Evolutionary conservation across 2,797 vertebrate genomes (phyloP), one percentile per base, ranked within the genome.

Genomic region (Neosilurus mollespiculum): DNA sequence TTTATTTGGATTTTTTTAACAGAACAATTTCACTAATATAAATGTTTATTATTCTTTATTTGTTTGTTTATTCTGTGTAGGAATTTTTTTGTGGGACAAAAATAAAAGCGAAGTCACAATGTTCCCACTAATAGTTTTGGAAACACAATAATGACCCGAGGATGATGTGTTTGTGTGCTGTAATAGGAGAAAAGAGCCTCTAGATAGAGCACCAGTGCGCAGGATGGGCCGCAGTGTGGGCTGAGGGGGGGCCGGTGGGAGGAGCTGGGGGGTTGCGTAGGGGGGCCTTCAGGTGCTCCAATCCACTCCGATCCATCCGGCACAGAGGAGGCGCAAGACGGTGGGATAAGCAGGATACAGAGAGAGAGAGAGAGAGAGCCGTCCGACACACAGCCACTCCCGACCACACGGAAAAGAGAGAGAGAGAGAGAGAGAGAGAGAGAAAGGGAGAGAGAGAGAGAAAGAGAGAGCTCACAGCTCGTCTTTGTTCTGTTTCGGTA

Each of bases 281-380:
- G 20, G 67, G 66, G 78, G 56, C 81, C 69, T 88, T 83, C 88
- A 88, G 87, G 88, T 89, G 87, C 80, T 82, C 65, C 78, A 85
- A 59, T 82, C 81, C 83, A 67, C 81, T 62, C 82, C 61, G 83
- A 84, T 56, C 66, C 20, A 84, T 56, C 66, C 20, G 54, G 64
- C 69, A 78, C 70, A 64, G 59, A 59, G 70, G 53, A 62, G 56
- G 54, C 64, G 80, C 71, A 82, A 77, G 81, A 78, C 30, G 37
- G 80, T 20, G 78, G 37, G 51, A 69, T 56, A 59, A 77, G 64
- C 67, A 16, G 82, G 62, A 66, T 22, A 34, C 54, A 65, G 72
- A n/a, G 34, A 1, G 62, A 26, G 30, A 43, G 2, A 34, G 49
- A 65, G 72, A 18, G 34, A 1, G 69, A 26, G 26, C 37, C 22